phyloP scores from a whole-genome alignment of 2,888 invertebrate species.

The Aporophyla lueneburgensis region DNA sequence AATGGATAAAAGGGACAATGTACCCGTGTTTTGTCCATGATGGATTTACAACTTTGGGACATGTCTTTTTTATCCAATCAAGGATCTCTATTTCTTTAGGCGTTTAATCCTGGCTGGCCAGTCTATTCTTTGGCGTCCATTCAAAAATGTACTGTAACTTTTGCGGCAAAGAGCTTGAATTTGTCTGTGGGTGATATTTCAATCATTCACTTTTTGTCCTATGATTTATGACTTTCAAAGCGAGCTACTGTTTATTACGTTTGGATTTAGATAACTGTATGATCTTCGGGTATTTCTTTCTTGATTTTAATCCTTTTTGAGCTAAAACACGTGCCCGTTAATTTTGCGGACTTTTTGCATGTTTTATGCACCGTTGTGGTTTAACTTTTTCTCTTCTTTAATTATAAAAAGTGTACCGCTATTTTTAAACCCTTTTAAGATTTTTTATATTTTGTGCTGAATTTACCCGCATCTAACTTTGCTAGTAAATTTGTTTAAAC shows the following conservation, averaged over 20 bases:
- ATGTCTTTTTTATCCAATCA: conserved; percentile 64
- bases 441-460: conserved; percentile 1
- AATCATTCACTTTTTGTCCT: conserved; percentile 43
- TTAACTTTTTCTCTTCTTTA: conserved; percentile 6
- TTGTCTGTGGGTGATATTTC: conserved; percentile 14
- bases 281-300: conserved; percentile 28
- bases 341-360: conserved; percentile 29
- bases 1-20: conserved; percentile 55
- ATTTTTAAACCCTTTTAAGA: conserved; percentile 3
- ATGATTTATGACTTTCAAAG: conserved; percentile 63
- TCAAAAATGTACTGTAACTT: conserved; percentile 35
- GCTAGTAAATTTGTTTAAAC: not conserved
- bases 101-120: conserved; percentile 45
- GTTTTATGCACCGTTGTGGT: conserved; percentile 45
- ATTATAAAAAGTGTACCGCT: conserved; percentile 24
- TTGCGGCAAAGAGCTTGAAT: not conserved
- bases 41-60: conserved; percentile 65
- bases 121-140: not conserved
- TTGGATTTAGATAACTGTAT: conserved; percentile 56
- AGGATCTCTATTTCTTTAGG: conserved; percentile 47
- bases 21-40: conserved; percentile 60
- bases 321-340: conserved; percentile 48
- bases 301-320: conserved; percentile 28
- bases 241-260: conserved; percentile 64
- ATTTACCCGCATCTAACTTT: conserved; percentile 16